These are phyloP conservation scores for Ginglymostoma cirratum DNA, from an alignment of 2,113 vertebrate species.

Conservation along the genomic window DNA sequence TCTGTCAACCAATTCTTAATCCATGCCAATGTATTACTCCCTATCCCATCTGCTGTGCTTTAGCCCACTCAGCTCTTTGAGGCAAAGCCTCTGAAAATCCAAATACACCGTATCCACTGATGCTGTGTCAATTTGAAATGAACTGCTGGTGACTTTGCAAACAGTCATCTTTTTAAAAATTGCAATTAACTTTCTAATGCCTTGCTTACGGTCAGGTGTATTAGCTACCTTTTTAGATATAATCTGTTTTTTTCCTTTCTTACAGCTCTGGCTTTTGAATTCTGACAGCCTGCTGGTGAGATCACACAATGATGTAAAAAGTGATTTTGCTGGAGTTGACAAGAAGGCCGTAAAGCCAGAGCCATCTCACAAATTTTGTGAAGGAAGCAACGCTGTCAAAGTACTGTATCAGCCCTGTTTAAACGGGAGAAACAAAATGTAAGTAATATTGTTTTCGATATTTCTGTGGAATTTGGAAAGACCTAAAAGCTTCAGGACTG, in stretches of 20 bases:
- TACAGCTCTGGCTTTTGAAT: slow-evolving; percentile 90
- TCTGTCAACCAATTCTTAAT: too few relatives aligned
- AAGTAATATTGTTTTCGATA: slow-evolving; percentile 50
- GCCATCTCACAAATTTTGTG: slow-evolving; percentile 44
- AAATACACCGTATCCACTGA: too few relatives aligned
- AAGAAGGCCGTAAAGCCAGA: slow-evolving; percentile 16
- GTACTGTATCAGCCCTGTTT: slow-evolving; percentile 76
- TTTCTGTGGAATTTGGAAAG: background rate
- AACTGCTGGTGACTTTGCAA: background rate
- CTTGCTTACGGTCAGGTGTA: background rate
- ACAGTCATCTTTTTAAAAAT: background rate
- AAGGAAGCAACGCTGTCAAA: slow-evolving; percentile 65
- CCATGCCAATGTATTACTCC: too few relatives aligned
- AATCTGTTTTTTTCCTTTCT: slow-evolving; percentile 42
- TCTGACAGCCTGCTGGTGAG: slow-evolving; percentile 76
- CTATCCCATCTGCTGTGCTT: too few relatives aligned
- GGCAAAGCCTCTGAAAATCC: too few relatives aligned
- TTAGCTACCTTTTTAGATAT: background rate
- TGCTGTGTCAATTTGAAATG: background rate
- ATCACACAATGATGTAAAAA: slow-evolving; percentile 47
- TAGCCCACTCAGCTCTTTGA: too few relatives aligned
- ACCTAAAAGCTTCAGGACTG: background rate
- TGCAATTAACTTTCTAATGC: background rate
- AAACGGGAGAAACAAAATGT: slow-evolving; percentile 70
- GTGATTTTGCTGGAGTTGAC: background rate